Evolutionary conservation across 1,140 invertebrate species (phyloP), one percentile per base, ranked within the genome.

Genomic region (Phthorimaea operculella): DNA sequence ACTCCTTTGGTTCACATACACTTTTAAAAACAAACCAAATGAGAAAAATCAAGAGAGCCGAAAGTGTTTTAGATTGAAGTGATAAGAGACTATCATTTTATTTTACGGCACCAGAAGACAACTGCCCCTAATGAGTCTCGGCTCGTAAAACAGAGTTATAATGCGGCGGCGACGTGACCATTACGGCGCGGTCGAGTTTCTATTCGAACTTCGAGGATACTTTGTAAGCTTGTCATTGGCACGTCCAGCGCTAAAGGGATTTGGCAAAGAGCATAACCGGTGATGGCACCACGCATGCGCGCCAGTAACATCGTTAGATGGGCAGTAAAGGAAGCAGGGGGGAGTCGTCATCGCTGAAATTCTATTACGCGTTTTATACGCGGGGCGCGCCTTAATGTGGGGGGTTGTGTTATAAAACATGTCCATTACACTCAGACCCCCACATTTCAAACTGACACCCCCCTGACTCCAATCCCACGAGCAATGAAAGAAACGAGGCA

Each of bases 331-430:
- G 68, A 56, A 60, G 55, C 59, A 65, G 63, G 61, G 62, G 62
- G 57, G 21, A 59, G 67, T 55, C 61, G 76, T 72, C 68, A 70
- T 70, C 70, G 56, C 68, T 72, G 70, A 69, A 81, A 83, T 83
- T 83, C 78, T 83, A 83, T 83, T 83, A 81, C 75, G 72, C 75
- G 72, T 73, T 83, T 83, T 79, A 83, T 79, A 78, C 72, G 62
- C 66, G 64, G 66, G 67, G 72, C 63, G 69, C 68, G 72, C 72
- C 70, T 76, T 78, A 79, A 79, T 79, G 68, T 61, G 60, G 66
- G 68, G 69, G 68, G 63, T 59, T 54, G 62, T 58, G 67, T 67
- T 67, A 64, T 74, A 73, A 75, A 74, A 71, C 67, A 71, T 67
- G 71, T 58, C 77, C 68, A 75, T 70, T 73, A 72, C 68, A 71